Evolutionary conservation across 2,113 vertebrate species (phyloP), one percentile per base, ranked within the genome.

Genomic region (Mionectes macconnelli): DNA sequence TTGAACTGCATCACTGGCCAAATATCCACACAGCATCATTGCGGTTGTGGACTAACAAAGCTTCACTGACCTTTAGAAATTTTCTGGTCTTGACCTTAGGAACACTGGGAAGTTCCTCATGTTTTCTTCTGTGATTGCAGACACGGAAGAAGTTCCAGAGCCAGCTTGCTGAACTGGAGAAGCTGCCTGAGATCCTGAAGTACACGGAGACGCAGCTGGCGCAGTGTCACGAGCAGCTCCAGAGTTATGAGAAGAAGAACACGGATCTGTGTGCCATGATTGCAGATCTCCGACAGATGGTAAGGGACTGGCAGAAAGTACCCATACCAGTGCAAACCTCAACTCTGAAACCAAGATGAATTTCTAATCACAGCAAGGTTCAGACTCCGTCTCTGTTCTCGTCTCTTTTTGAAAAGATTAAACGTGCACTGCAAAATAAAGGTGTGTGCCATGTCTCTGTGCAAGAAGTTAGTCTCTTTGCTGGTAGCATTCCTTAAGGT

Each of bases 271-370:
- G 97, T 73, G 89, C 94, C 22, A 97, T 97, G 89, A 98, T 99
- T 60, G 85, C 98, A 39, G 98, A 99, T 37, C 98, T 99, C 63
- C 98, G 97, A 75, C 96, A 99, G 95, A 98, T 98, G 99, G 99
- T 99, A 97, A 98, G 98, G 94, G 96, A 97, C 92, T 98, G 97
- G 97, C 96, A 97, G 97, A 98, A 96, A 55, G 40, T 45, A 70
- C 94, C 89, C 86, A 42, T 40, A 96, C 81, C 89, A 70, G 53
- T 47, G 72, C 90, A 83, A 33, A 66, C 50, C 66, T 31, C 94
- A 55, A 56, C 64, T 63, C 70, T 74, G 89, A 89, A 57, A 75
- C 82, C 92, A 47, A 88, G 83, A 93, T 95, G 97, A 97, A 60
- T 95, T 75, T 87, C 91, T 91, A 35, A 31, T n/a, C 83, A 12